These are phyloP conservation scores for Lacerta agilis DNA, from an alignment of 2,797 vertebrate species.

Conservation along the genomic window DNA sequence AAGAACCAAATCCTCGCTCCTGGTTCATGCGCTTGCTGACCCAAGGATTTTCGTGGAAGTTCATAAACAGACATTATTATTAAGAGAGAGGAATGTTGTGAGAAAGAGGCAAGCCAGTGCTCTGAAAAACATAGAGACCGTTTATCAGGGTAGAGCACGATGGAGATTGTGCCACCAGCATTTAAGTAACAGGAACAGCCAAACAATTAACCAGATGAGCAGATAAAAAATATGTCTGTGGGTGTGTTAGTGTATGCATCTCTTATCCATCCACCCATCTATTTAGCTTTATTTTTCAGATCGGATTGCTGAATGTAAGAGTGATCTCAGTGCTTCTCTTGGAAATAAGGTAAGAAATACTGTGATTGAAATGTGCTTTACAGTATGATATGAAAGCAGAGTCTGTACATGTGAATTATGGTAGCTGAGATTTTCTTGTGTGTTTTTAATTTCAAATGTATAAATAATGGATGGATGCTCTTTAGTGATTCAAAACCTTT, in stretches of 20 bases:
- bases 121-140: neutral
- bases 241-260: too few species aligned
- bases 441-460: neutral
- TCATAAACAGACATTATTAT: neutral
- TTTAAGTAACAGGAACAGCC: neutral
- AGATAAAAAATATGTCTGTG: constrained; percentile 25
- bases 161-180: neutral
- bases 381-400: constrained; percentile 6
- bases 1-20: neutral
- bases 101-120: neutral
- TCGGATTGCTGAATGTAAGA: constrained; percentile 41
- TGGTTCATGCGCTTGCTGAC: neutral
- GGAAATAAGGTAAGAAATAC: constrained; percentile 56
- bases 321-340: constrained; percentile 29
- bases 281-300: constrained; percentile 67
- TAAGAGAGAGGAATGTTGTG: neutral
- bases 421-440: constrained; percentile 10
- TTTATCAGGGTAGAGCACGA: neutral
- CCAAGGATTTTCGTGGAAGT: neutral
- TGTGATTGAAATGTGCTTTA: constrained; percentile 31
- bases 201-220: neutral
- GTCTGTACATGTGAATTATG: neutral
- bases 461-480: neutral
- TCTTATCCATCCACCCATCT: too few species aligned
- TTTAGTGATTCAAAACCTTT: neutral